A percentile compares a stretch with the other conserved stretches of the same genome.
Conservation (phyloP, 1,140 invertebrate genomes). For the Drosophila jambulina region DNA sequence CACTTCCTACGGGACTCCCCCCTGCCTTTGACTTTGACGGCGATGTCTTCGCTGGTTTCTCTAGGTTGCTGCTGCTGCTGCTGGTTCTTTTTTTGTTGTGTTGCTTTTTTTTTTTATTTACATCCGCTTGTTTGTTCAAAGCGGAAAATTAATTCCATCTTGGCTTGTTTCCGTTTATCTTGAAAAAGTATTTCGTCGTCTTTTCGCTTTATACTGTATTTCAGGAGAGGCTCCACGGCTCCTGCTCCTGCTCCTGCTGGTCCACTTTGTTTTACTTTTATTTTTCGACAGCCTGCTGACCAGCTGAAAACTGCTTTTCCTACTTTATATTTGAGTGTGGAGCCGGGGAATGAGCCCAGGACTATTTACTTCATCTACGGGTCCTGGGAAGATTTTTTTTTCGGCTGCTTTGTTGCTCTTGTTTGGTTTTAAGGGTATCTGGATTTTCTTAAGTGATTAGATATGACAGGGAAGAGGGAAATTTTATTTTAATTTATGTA, state of each 20-base stretch:
- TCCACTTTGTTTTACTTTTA: constrained; percentile 63
- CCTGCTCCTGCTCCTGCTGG: not conserved
- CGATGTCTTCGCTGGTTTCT: constrained; percentile 40
- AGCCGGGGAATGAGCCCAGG: constrained; percentile 4
- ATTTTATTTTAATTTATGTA: not conserved
- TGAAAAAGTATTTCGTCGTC: constrained; percentile 83
- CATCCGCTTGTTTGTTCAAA: constrained; percentile 85
- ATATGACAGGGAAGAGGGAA: not conserved
- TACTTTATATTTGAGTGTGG: constrained; percentile 43
- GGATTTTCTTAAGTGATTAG: not conserved
- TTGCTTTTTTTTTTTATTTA: constrained; percentile 77
- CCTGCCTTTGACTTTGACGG: constrained; percentile 39
- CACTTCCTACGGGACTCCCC: constrained; percentile 23
- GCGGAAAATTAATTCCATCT: constrained; percentile 85
- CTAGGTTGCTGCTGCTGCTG: constrained; percentile 27
- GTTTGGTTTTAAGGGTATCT: constrained; percentile 21
- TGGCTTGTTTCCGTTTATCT: constrained; percentile 85
- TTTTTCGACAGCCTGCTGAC: constrained; percentile 73
- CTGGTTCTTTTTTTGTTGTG: constrained; percentile 32
- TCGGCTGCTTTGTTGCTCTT: not conserved
- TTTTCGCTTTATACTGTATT: constrained; percentile 65
- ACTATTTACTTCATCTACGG: constrained; percentile 39
- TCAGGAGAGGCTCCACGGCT: constrained; percentile 1
- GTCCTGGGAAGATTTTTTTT: constrained; percentile 17
- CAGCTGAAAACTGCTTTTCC: constrained; percentile 67